Evolutionary conservation across 1,140 invertebrate species (phyloP).

Genomic region (Ceratoteleas bidentatus): DNA sequence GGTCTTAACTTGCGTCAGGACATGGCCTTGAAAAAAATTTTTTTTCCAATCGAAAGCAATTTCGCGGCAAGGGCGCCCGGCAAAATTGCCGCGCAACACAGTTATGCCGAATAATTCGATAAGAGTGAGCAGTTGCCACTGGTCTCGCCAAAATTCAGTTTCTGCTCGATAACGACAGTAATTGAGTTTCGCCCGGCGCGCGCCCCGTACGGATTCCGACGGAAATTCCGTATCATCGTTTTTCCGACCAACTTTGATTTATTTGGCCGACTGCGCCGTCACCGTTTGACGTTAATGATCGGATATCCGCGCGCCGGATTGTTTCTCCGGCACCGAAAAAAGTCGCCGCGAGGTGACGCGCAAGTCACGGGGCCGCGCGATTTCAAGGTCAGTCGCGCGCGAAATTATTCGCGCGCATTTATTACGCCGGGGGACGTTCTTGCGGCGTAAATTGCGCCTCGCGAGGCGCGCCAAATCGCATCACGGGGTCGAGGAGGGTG

Average conservation of each 20-base stretch:
- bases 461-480: conserved; percentile 59
- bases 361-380: conserved; percentile 35
- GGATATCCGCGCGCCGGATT: conserved; percentile 9
- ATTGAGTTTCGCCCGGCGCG: conserved; percentile 66
- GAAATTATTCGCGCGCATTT: conserved; percentile 66
- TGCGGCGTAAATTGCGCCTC: conserved; percentile 64
- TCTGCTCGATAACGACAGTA: conserved; percentile 67
- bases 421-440: conserved; percentile 58
- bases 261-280: neutral
- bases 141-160: conserved; percentile 63
- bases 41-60: too few species aligned
- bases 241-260: conserved; percentile 40
- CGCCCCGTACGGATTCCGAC: conserved; percentile 40
- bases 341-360: conserved; percentile 3
- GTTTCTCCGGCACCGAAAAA: neutral
- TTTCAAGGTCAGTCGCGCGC: conserved; percentile 57
- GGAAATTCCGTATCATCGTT: conserved; percentile 57
- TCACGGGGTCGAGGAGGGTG: conserved; percentile 6
- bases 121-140: conserved; percentile 59
- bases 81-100: conserved; percentile 59
- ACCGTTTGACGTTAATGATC: conserved; percentile 18
- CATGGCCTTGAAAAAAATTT: too few species aligned
- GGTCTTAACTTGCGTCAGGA: too few species aligned
- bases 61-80: conserved; percentile 20
- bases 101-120: conserved; percentile 63